Evolutionary conservation across 2,113 vertebrate genomes (phyloP).

Genomic region (Nycticryphes semicollaris): DNA sequence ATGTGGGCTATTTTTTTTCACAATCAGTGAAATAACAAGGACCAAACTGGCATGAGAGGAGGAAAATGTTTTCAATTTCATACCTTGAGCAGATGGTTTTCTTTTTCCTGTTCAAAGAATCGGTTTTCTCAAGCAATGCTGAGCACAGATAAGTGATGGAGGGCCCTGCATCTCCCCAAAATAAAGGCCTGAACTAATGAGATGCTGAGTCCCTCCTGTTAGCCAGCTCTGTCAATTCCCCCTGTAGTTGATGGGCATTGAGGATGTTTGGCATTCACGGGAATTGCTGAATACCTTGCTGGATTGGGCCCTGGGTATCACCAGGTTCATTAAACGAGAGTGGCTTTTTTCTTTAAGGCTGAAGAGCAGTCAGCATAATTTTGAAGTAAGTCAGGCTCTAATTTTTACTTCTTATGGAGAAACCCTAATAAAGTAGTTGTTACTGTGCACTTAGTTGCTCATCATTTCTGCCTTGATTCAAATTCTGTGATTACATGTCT

Average conservation of each 20-base stretch:
- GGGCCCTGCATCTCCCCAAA: not conserved
- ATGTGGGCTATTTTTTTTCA: not conserved
- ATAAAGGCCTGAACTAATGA: constrained; percentile 46
- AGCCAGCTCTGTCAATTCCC: not conserved
- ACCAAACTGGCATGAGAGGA: not conserved
- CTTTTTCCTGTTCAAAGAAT: not conserved
- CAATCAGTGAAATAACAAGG: not conserved
- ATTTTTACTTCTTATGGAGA: constrained; percentile 6
- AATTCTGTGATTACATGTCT: not conserved
- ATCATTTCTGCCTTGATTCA: not conserved
- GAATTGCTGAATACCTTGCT: not conserved
- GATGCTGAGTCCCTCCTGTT: not conserved
- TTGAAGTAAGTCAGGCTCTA: not conserved
- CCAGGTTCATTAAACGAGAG: not conserved
- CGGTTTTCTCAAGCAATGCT: not conserved
- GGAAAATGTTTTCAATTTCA: not conserved
- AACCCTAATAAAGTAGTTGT: constrained; percentile 8
- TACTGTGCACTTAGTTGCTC: not conserved
- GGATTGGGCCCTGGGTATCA: not conserved
- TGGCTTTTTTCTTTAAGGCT: not conserved
- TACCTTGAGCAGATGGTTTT: not conserved
- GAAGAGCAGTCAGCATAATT: not conserved
- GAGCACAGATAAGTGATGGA: not conserved
- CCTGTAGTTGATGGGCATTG: not conserved
- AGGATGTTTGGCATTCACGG: not conserved